A percentile compares a stretch with the other conserved stretches of the same genome.
Conservation (phyloP, 2,113 vertebrate species). For the Nibea coibor region DNA sequence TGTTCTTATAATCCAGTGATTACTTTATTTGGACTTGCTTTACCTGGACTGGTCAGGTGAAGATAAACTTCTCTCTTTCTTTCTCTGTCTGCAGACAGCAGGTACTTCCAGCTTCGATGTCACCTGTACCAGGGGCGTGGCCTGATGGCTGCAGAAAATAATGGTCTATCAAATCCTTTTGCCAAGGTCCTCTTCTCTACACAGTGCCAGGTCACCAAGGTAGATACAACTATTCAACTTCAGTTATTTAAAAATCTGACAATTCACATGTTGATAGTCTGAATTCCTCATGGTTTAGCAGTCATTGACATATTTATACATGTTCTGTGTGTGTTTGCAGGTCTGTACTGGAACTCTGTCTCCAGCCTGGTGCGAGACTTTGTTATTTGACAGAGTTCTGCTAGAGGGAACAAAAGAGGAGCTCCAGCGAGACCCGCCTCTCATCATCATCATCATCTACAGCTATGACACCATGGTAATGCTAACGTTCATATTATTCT, state of each 20-base stretch:
- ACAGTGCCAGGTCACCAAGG: slow-evolving; percentile 90
- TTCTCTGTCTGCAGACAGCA: slow-evolving; percentile 79
- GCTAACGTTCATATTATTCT: accelerated
- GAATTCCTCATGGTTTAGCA: neutral
- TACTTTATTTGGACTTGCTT: neutral
- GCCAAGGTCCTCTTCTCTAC: slow-evolving; percentile 91
- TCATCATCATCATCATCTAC: slow-evolving; percentile 89
- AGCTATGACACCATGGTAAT: slow-evolving; percentile 82
- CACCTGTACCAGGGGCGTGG: slow-evolving; percentile 94
- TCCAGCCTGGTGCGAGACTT: slow-evolving; percentile 91
- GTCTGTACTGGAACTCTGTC: slow-evolving; percentile 89
- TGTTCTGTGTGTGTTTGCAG: slow-evolving; percentile 72
- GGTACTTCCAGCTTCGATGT: slow-evolving; percentile 94
- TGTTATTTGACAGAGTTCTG: slow-evolving; percentile 91
- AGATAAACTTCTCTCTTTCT: neutral
- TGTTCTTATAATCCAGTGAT: neutral
- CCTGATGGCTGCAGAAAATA: slow-evolving; percentile 90
- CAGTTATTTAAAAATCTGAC: neutral
- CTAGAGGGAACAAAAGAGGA: slow-evolving; percentile 91
- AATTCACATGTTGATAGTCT: neutral
- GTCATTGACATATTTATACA: neutral
- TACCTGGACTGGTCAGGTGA: neutral
- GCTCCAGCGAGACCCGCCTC: slow-evolving; percentile 88
- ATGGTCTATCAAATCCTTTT: slow-evolving; percentile 93
- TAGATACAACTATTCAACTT: slow-evolving; percentile 58